phyloP scores from a whole-genome alignment of 2,888 invertebrate species.

The Norana najaformis region DNA sequence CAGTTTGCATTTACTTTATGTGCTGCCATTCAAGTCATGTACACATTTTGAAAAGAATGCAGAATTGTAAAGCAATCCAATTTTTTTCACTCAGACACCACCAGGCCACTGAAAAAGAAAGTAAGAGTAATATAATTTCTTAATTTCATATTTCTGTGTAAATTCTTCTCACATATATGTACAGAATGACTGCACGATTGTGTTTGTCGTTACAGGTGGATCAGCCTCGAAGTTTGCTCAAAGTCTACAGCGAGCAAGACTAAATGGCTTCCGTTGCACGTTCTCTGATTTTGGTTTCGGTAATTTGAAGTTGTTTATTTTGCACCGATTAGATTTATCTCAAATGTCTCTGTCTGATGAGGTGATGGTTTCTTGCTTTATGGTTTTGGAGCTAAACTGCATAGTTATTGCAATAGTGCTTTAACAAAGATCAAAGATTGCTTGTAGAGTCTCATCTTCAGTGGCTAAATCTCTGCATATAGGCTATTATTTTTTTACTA shows the following conservation, averaged over 20 bases:
- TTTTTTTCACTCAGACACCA: background rate
- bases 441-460: background rate
- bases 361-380: background rate
- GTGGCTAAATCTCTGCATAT: background rate
- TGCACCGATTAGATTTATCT: background rate
- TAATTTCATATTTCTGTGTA: background rate
- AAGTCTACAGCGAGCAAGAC: conserved; percentile 38
- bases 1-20: too few relatives aligned
- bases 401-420: background rate
- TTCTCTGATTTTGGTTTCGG: background rate
- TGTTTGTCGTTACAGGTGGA: conserved; percentile 36
- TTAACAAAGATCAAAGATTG: background rate
- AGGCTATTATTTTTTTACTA: background rate
- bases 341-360: background rate
- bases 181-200: background rate
- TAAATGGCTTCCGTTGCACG: background rate
- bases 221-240: conserved; percentile 38
- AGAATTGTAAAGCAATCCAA: too few relatives aligned
- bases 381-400: background rate
- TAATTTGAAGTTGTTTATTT: conserved; percentile 1
- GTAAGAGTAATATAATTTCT: background rate
- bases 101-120: background rate
- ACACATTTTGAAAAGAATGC: too few relatives aligned
- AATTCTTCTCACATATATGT: background rate
- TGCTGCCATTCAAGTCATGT: too few relatives aligned